A percentile compares a stretch with the other conserved stretches of the same genome.
Conservation (phyloP, 2,888 invertebrate species). For the Zele albiditarsus region DNA sequence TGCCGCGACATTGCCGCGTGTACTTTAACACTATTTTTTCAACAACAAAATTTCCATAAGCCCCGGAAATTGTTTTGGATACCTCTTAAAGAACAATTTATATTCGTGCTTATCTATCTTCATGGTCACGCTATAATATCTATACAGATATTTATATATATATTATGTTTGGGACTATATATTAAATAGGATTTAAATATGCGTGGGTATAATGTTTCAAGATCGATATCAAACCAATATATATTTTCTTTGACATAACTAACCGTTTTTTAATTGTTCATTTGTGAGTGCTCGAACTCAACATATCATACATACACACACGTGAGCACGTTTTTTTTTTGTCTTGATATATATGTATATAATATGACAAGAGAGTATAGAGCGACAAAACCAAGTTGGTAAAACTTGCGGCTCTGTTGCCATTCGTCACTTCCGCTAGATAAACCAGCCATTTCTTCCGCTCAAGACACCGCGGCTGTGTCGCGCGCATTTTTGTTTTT, state of each 20-base stretch:
- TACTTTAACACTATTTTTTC: constrained; percentile 15
- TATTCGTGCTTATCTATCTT: neutral
- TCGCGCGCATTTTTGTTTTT: neutral
- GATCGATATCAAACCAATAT: neutral
- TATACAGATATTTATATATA: neutral
- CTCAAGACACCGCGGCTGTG: constrained; percentile 31
- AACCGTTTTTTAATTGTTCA: neutral
- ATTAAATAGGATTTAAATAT: neutral
- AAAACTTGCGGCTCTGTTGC: constrained; percentile 51
- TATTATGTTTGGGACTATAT: neutral
- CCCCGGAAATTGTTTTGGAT: constrained; percentile 33
- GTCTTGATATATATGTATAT: neutral
- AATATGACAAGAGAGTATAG: neutral
- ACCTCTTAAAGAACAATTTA: constrained; percentile 15
- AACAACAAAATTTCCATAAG: constrained; percentile 28
- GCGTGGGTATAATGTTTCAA: neutral
- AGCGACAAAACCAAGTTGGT: constrained; percentile 52
- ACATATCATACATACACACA: too few relatives aligned
- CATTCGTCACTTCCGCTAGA: constrained; percentile 67
- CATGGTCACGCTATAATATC: neutral
- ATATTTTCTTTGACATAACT: neutral
- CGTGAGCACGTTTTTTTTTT: too few relatives aligned
- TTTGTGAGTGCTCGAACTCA: neutral
- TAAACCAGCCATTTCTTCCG: constrained; percentile 60
- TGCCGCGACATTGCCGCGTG: neutral